These are phyloP conservation scores for Eurypyga helias DNA, from an alignment of 2,113 vertebrate genomes.

Conservation along the genomic window DNA sequence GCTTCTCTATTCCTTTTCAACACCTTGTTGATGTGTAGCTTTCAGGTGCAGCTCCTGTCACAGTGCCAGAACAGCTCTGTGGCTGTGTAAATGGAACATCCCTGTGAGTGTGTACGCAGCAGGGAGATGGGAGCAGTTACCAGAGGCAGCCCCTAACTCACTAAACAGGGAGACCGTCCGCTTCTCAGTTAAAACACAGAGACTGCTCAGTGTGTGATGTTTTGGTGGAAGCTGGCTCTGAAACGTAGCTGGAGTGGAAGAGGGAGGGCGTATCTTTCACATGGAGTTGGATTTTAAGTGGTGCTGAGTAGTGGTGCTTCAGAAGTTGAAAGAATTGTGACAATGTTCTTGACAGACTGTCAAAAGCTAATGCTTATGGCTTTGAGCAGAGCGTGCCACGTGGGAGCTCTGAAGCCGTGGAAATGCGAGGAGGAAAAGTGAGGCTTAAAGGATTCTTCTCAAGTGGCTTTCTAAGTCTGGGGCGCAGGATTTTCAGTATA, in stretches of 20 bases:
- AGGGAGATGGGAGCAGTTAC: background rate
- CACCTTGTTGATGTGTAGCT: background rate
- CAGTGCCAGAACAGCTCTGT: background rate
- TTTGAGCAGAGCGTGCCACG: background rate
- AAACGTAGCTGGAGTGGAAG: background rate
- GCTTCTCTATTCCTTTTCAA: background rate
- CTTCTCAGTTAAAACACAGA: background rate
- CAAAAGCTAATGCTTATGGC: background rate
- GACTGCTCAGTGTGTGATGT: fast-evolving
- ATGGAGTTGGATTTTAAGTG: background rate
- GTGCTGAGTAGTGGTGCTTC: background rate
- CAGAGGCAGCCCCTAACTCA: background rate
- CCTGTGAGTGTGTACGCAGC: background rate
- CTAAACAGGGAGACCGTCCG: background rate
- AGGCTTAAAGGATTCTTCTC: background rate
- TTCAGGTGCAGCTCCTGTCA: background rate
- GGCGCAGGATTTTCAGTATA: background rate
- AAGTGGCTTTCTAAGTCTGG: background rate
- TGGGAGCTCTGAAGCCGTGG: background rate
- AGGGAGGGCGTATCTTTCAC: background rate
- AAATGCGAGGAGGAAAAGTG: background rate
- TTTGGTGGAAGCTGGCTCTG: background rate
- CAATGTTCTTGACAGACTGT: background rate
- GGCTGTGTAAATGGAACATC: background rate
- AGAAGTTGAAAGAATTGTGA: background rate